phyloP scores from a whole-genome alignment of 1,140 invertebrate genomes.

The Solen grandis region DNA sequence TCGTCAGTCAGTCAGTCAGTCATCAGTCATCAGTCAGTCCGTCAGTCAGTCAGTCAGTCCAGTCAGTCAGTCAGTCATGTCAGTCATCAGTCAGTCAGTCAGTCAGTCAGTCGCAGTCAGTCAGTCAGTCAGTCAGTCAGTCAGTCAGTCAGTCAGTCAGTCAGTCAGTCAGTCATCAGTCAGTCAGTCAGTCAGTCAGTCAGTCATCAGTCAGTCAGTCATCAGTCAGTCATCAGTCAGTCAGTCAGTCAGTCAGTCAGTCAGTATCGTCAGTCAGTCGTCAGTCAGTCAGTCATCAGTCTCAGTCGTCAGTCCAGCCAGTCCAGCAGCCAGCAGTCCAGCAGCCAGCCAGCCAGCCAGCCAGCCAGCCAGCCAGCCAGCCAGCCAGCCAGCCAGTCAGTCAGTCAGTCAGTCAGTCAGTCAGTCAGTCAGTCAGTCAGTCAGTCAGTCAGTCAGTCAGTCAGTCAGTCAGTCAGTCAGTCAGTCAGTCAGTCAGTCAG shows the following conservation, averaged over 20 bases:
- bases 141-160: slow-evolving; percentile 61
- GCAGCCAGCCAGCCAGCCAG: slow-evolving; percentile 54
- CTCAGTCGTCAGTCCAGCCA: slow-evolving; percentile 56
- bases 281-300: slow-evolving; percentile 60
- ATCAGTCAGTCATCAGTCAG: too few relatives aligned
- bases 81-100: slow-evolving; percentile 61
- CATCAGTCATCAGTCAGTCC: slow-evolving; percentile 63
- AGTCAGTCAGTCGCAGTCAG: slow-evolving; percentile 60
- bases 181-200: too few relatives aligned
- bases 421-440: slow-evolving; percentile 58
- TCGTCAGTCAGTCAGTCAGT: slow-evolving; percentile 65
- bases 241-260: slow-evolving; percentile 58
- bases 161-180: too few relatives aligned
- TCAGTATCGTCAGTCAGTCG: slow-evolving; percentile 53
- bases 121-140: slow-evolving; percentile 59
- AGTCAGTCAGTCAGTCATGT: too few relatives aligned
- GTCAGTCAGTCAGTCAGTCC: slow-evolving; percentile 61
- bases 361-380: slow-evolving; percentile 60
- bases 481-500: slow-evolving; percentile 67
- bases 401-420: slow-evolving; percentile 64
- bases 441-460: slow-evolving; percentile 66
- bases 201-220: too few relatives aligned
- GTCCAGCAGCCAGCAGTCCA: too few relatives aligned
- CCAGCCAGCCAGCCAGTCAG: too few relatives aligned
- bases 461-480: slow-evolving; percentile 64